These are phyloP conservation scores for Sitta europaea DNA, from an alignment of 2,113 vertebrate species.

Conservation along the genomic window DNA sequence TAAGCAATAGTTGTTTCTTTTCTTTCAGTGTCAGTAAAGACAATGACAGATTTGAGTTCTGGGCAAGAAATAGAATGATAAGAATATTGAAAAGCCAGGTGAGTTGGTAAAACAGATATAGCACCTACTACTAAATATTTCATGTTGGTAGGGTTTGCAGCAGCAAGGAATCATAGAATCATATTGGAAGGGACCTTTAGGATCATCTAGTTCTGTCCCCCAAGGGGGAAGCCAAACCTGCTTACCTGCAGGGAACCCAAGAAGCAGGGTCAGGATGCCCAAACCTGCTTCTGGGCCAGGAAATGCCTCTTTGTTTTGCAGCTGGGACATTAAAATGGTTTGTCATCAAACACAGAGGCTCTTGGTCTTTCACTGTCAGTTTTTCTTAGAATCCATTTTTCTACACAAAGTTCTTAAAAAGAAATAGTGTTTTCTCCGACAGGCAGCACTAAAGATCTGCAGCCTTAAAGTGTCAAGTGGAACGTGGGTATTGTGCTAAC, in stretches of 20 bases:
- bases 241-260: not conserved
- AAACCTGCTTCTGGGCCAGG: not conserved
- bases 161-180: not conserved
- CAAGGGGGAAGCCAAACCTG: not conserved
- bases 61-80: slow-evolving; percentile 25
- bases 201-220: not conserved
- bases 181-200: not conserved
- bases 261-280: not conserved
- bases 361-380: not conserved
- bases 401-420: not conserved
- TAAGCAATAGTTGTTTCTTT: slow-evolving; percentile 21
- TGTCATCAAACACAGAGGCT: not conserved
- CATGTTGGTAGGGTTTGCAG: not conserved
- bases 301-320: not conserved
- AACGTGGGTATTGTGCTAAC: not conserved
- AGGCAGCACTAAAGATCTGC: not conserved
- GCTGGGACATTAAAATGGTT: not conserved
- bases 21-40: slow-evolving; percentile 7
- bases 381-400: not conserved
- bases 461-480: not conserved
- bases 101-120: not conserved
- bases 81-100: not conserved
- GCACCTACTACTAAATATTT: slow-evolving; percentile 32
- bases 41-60: slow-evolving; percentile 10
- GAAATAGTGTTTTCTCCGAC: not conserved